phyloP scores from a whole-genome alignment of 2,797 vertebrate genomes.

The Gambusia yucatana region DNA sequence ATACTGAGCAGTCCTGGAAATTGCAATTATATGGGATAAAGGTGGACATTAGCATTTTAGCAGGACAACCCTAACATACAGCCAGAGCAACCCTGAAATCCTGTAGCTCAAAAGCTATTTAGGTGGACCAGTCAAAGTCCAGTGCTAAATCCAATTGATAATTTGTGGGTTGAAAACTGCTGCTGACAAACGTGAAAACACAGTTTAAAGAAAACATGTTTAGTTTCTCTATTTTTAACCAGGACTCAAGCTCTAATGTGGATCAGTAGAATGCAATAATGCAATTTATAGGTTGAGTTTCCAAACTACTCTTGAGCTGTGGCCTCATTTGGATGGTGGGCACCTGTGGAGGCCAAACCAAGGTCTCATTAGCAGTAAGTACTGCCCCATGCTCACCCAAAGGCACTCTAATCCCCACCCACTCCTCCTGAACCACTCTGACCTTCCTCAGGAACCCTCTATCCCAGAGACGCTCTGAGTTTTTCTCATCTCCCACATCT shows the following conservation, averaged over 20 bases:
- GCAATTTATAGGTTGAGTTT: neutral
- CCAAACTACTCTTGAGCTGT: slow-evolving; percentile 90
- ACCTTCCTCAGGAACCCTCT: slow-evolving; percentile 38
- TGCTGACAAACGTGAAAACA: neutral
- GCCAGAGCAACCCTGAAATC: neutral
- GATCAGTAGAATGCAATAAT: neutral
- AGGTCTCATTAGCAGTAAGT: slow-evolving; percentile 92
- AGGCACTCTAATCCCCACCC: slow-evolving; percentile 42
- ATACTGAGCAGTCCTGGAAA: neutral
- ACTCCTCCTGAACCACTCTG: slow-evolving; percentile 58
- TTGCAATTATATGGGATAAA: neutral
- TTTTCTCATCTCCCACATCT: slow-evolving; percentile 87
- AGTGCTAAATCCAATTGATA: neutral
- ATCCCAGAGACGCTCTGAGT: slow-evolving; percentile 86
- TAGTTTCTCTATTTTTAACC: neutral
- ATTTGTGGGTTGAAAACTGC: neutral
- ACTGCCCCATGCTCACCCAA: slow-evolving; percentile 58
- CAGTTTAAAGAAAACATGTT: neutral
- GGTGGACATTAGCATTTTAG: neutral
- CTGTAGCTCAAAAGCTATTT: neutral
- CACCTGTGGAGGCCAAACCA: slow-evolving; percentile 91
- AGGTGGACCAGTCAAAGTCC: neutral
- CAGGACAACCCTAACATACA: neutral
- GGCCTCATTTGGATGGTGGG: slow-evolving; percentile 90
- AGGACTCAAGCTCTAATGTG: neutral